Conservation (phyloP, 2,113 vertebrate genomes). For the Megaceryle maxima region DNA sequence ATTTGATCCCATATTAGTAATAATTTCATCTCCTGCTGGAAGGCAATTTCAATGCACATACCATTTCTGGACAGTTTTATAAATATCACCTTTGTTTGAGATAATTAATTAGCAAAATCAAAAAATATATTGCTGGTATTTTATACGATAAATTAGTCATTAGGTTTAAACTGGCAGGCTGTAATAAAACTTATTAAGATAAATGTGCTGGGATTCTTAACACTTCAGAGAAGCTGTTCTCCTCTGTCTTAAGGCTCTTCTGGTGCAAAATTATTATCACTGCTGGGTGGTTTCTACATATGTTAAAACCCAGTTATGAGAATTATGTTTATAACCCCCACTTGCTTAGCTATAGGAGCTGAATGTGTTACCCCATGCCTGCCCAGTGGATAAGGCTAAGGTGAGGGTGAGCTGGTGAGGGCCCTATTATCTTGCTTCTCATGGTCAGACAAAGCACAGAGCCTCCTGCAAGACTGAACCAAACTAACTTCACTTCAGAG, state of each 20-base stretch:
- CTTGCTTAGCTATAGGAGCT: neutral
- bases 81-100: conserved; percentile 83
- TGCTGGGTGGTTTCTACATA: conserved; percentile 4
- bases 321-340: conserved; percentile 15
- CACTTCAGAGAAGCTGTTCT: conserved; percentile 63
- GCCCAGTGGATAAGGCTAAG: neutral
- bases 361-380: neutral
- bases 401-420: neutral
- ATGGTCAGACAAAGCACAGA: neutral
- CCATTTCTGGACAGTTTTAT: conserved; percentile 78
- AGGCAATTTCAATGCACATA: conserved; percentile 70
- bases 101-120: conserved; percentile 83
- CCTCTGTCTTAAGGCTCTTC: conserved; percentile 59
- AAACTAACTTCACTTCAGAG: neutral
- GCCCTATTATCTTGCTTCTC: neutral
- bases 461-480: neutral
- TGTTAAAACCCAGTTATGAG: conserved; percentile 53
- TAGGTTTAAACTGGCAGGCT: conserved; percentile 79
- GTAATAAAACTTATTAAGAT: conserved; percentile 81
- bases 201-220: conserved; percentile 72
- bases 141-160: conserved; percentile 82
- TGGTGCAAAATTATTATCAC: neutral
- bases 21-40: conserved; percentile 79
- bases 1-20: conserved; percentile 80
- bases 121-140: conserved; percentile 80